These are phyloP conservation scores for Meloidogyne exigua DNA, from an alignment of 1,140 invertebrate species.

Conservation along the genomic window DNA sequence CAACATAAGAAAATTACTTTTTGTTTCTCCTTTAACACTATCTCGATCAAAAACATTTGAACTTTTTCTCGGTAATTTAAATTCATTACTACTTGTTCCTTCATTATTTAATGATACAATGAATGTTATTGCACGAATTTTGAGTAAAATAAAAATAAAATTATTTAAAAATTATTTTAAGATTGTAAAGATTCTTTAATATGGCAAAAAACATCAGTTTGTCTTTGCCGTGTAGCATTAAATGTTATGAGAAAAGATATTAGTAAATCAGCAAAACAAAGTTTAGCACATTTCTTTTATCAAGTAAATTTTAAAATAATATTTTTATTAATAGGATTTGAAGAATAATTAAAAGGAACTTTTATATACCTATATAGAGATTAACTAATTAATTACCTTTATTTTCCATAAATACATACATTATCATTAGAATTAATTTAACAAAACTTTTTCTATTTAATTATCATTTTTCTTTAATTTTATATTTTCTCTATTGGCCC, in stretches of 20 bases:
- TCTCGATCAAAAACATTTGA: slow-evolving; percentile 25
- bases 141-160: slow-evolving; percentile 20
- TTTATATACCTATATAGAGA: too few relatives aligned
- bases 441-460: too few relatives aligned
- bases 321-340: not conserved
- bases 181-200: slow-evolving; percentile 19
- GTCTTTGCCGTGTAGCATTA: slow-evolving; percentile 13
- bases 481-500: slow-evolving; percentile 23
- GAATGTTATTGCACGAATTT: slow-evolving; percentile 22
- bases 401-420: too few relatives aligned
- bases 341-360: too few relatives aligned
- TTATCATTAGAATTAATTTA: too few relatives aligned
- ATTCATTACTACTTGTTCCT: slow-evolving; percentile 14
- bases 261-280: not conserved
- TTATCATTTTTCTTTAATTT: too few relatives aligned
- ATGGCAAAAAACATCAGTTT: slow-evolving; percentile 25
- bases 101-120: slow-evolving; percentile 20
- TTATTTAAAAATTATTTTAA: not conserved
- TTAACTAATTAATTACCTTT: too few relatives aligned
- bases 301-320: slow-evolving; percentile 13
- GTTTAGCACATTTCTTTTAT: slow-evolving; percentile 24
- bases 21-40: slow-evolving; percentile 22
- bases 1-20: slow-evolving; percentile 27
- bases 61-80: slow-evolving; percentile 24
- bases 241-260: slow-evolving; percentile 16